A percentile compares a stretch with the other conserved stretches of the same genome.
Evolutionary conservation across 1,140 invertebrate genomes (phyloP).

Genomic region (Luehdorfia chinensis): DNA sequence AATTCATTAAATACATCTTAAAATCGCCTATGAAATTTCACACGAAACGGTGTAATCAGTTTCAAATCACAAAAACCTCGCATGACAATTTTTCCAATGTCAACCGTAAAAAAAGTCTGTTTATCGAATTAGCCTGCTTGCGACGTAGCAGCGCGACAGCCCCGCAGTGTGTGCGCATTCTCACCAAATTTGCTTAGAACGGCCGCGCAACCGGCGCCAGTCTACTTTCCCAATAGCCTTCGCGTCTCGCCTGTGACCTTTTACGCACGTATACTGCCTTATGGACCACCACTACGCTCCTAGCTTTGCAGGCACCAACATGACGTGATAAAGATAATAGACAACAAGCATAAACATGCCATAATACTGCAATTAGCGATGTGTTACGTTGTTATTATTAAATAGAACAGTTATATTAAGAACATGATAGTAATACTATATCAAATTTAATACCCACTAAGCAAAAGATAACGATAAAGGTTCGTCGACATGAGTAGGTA

Average conservation of each 20-base stretch:
- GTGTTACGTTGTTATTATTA: conserved; percentile 25
- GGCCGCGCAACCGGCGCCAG: conserved; percentile 54
- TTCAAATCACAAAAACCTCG: too few species aligned
- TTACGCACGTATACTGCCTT: conserved; percentile 58
- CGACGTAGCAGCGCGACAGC: conserved; percentile 17
- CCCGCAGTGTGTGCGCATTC: conserved; percentile 36
- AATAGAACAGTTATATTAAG: conserved; percentile 48
- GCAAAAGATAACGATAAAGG: conserved; percentile 52
- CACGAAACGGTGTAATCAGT: too few species aligned
- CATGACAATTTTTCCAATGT: too few species aligned
- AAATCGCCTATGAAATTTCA: too few species aligned
- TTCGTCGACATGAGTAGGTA: conserved; percentile 52
- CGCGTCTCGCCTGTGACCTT: conserved; percentile 72
- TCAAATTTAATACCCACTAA: conserved; percentile 40
- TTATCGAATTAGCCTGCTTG: too few species aligned
- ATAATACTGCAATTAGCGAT: not conserved
- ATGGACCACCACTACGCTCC: conserved; percentile 45
- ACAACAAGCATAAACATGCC: too few species aligned
- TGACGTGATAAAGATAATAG: too few species aligned
- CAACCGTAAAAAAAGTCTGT: too few species aligned
- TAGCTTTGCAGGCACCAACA: conserved; percentile 27
- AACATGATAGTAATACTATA: conserved; percentile 39
- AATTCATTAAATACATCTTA: too few species aligned
- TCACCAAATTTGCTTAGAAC: conserved; percentile 66
- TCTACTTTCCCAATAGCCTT: conserved; percentile 73